These are phyloP conservation scores for Galendromus occidentalis DNA, from an alignment of 1,140 invertebrate genomes.

Conservation along the genomic window DNA sequence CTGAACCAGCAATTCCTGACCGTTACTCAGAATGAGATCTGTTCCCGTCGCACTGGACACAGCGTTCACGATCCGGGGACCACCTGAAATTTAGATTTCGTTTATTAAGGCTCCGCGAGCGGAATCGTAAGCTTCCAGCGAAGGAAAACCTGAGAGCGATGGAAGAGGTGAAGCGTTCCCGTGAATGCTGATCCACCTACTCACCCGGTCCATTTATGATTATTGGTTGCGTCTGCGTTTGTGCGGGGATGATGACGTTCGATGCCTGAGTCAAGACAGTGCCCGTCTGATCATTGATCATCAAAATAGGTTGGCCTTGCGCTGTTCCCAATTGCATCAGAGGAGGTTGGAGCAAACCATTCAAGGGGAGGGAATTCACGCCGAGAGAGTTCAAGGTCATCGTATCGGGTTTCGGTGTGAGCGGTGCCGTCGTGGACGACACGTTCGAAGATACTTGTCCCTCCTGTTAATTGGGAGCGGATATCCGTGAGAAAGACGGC, in stretches of 20 bases:
- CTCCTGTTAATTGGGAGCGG: too few species aligned
- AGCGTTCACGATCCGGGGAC: neutral
- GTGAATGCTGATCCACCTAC: too few species aligned
- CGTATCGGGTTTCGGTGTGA: too few species aligned
- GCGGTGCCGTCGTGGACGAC: too few species aligned
- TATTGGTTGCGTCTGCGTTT: neutral
- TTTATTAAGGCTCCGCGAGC: too few species aligned
- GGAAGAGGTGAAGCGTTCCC: neutral
- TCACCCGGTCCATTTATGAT: neutral
- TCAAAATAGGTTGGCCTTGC: neutral
- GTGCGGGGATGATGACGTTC: neutral
- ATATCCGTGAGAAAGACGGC: too few species aligned
- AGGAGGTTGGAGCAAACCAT: too few species aligned
- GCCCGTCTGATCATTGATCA: neutral
- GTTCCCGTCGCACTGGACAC: neutral
- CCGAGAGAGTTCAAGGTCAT: too few species aligned
- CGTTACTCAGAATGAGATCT: neutral
- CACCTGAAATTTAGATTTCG: neutral
- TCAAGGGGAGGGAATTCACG: too few species aligned
- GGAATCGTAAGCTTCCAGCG: neutral
- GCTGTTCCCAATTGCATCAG: too few species aligned
- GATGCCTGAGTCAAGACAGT: neutral
- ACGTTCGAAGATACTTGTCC: too few species aligned
- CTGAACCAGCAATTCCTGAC: neutral
- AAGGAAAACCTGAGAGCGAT: neutral